Percentiles rank a stretch among this genome's conserved stretches.
Evolutionary conservation across 1,140 invertebrate species (phyloP).

Genomic region (Megalopta genalis): DNA sequence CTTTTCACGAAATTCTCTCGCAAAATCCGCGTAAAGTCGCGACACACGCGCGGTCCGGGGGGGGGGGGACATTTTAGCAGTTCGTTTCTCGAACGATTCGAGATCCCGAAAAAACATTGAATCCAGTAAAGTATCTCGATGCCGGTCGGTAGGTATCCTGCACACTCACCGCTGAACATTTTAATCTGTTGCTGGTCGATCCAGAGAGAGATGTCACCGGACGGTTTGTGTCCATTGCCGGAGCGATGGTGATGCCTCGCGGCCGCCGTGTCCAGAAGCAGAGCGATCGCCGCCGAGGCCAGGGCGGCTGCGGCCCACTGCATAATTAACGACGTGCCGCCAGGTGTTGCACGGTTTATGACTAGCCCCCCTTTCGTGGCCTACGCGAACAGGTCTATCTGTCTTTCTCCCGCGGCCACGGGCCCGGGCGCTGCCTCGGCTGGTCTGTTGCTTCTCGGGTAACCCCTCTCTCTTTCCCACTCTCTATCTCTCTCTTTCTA

Average conservation of each 20-base stretch:
- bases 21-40: no score
- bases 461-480: background rate
- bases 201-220: constrained; percentile 89
- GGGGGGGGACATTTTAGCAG: no score
- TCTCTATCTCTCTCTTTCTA: background rate
- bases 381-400: constrained; percentile 26
- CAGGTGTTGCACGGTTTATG: constrained; percentile 56
- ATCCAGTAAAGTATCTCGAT: background rate
- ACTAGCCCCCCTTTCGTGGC: constrained; percentile 21
- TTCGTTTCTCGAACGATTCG: background rate
- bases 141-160: background rate
- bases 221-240: constrained; percentile 72
- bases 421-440: background rate
- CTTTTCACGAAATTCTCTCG: no score
- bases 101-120: background rate
- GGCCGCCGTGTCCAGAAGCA: constrained; percentile 58
- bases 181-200: constrained; percentile 93
- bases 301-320: constrained; percentile 69
- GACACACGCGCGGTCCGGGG: no score
- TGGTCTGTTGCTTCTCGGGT: background rate
- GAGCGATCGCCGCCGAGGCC: constrained; percentile 61
- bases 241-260: constrained; percentile 72
- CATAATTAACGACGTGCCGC: constrained; percentile 66
- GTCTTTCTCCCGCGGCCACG: constrained; percentile 1
- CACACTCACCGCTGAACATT: constrained; percentile 90